Evolutionary conservation across 2,797 vertebrate genomes (phyloP), one percentile per base, ranked within the genome.

Genomic region (Setipinna tenuifilis): DNA sequence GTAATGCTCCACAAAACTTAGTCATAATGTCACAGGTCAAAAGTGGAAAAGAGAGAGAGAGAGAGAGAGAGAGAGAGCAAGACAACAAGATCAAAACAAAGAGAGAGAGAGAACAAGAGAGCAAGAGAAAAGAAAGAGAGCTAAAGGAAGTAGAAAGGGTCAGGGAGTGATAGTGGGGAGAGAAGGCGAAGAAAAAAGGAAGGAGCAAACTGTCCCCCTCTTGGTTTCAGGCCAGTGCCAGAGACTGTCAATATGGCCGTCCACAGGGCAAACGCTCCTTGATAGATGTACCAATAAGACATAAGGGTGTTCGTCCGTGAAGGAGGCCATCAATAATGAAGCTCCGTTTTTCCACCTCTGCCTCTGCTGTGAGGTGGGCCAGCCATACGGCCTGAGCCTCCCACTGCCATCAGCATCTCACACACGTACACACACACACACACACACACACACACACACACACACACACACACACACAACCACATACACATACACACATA

Each of bases 281-380:
- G 95, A 96, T 94, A 94, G 90, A 95, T 95, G 94, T 93, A 92
- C 89, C 90, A 91, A 93, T 94, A 93, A 94, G 92, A 94, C 89
- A 91, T 87, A 91, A 90, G 92, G 89, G 92, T 95, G 93, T 90
- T 92, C 91, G 91, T 91, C 92, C 87, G 25, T 94, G 93, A 96
- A 95, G 93, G 93, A 95, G 90, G 90, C 90, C 93, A 95, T 97
- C 95, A 96, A 95, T 96, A 95, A 89, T 89, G 83, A 82, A 87
- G 65, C 83, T n/a, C 65, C 31, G 82, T 86, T 58, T 35, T 50
- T 80, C 71, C 71, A 78, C 71, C 71, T 41, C 35, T 21, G 17
- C 28, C 82, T 85, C 21, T 82, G 82, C 85, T 61, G 84, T 90
- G 65, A 57, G 68, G 28, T 1, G 11, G 65, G 28, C 46, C 68